These are phyloP conservation scores for Himalopsyche anomala DNA, from an alignment of 2,888 invertebrate species.

Conservation along the genomic window DNA sequence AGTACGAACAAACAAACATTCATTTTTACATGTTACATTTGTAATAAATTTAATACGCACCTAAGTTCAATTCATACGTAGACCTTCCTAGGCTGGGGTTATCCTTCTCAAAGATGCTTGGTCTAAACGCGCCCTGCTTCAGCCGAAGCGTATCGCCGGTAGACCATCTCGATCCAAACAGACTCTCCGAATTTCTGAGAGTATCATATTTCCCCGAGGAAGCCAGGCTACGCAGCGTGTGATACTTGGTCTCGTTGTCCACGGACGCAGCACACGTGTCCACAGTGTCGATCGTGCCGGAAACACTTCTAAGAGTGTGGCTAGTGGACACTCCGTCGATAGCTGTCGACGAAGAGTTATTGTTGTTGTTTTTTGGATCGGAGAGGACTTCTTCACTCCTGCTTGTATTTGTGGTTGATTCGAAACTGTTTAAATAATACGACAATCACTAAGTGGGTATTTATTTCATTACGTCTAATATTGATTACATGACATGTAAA, in stretches of 20 bases:
- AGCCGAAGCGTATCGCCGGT: slow-evolving; percentile 74
- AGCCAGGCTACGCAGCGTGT: slow-evolving; percentile 72
- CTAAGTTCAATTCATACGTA: slow-evolving; percentile 2
- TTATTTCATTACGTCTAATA: no score
- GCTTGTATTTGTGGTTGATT: slow-evolving; percentile 51
- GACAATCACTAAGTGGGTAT: no score
- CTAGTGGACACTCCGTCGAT: slow-evolving; percentile 55
- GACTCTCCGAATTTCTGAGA: slow-evolving; percentile 72
- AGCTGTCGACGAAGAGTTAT: slow-evolving; percentile 46
- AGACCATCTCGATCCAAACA: slow-evolving; percentile 72
- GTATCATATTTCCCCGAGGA: slow-evolving; percentile 68
- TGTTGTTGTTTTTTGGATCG: slow-evolving; percentile 52
- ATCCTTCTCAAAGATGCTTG: slow-evolving; percentile 72
- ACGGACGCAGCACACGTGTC: neutral
- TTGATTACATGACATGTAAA: no score
- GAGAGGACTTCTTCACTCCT: slow-evolving; percentile 63
- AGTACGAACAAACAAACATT: no score
- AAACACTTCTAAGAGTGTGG: slow-evolving; percentile 61
- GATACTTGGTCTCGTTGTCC: slow-evolving; percentile 67
- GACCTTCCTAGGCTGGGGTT: slow-evolving; percentile 33
- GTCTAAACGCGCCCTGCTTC: slow-evolving; percentile 72
- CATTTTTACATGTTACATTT: no score
- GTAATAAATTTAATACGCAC: neutral
- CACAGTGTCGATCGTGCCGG: slow-evolving; percentile 66
- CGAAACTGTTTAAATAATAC: slow-evolving; percentile 47